Base-by-base conservation (phyloP, 1,140 invertebrate species). In the Oncopodura yosiiana region DNA sequence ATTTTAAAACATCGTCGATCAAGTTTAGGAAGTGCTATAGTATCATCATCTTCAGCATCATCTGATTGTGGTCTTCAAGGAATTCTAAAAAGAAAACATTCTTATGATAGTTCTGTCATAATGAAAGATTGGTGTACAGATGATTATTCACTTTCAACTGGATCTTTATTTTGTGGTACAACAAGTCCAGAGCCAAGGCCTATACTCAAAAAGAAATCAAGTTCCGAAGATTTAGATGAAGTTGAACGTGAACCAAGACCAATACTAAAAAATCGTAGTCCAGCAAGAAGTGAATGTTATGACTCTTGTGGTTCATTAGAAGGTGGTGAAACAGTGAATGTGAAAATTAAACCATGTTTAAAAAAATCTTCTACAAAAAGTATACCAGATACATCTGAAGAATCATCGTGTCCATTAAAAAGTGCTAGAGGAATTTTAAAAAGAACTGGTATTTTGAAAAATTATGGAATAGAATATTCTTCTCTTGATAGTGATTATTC, bases 181-280 rank as follows among this genome's bases (percentile, higher is more conserved):
- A 19, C 51, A 16, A 61, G 18, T 59, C 58, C 73, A 74, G 45
- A 85, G 83, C 68, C 68, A 0, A 77, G 80, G 60, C 86, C 86
- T 2, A 89, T 90, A 66, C 66, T 90, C 8, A 89, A 90, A 65
- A 89, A 89, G 67, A 87, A 87, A 66, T 82, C 82, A 0, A 84
- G 80, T 44, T 79, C 79, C 0, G 87, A 90, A 61, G 61, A 63
- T 42, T 79, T 80, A 5, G 86, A 88, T 50, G 84, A 88, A 63
- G 74, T 79, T 54, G 82, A 82, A 23, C 80, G 82, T 27, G 77
- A 78, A 0, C 82, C 80, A 51, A 82, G 80, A 65, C 85, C 87
- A 12, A 91, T 91, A 54, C 69, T 91, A 1, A 91, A 90, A 69
- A 58, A 61, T 37, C 26, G 48, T 24, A 49, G 38, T 53, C 48